Conservation (phyloP, 2,113 vertebrate species). For the Callocephalon fimbriatum region DNA sequence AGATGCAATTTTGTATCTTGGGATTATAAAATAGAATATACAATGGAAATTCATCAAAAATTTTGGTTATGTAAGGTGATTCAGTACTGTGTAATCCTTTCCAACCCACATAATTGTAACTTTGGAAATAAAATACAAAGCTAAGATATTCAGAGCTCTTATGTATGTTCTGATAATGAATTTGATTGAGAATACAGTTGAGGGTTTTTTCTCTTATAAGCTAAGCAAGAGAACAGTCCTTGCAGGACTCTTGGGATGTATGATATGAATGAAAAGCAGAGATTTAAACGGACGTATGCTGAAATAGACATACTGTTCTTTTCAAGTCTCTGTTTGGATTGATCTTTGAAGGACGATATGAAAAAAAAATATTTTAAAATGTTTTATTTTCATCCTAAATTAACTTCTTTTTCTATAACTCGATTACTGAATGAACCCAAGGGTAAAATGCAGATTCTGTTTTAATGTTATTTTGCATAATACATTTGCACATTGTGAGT, state of each 20-base stretch:
- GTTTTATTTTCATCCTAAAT: slow-evolving; percentile 70
- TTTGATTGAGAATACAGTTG: not conserved
- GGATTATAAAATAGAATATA: slow-evolving; percentile 72
- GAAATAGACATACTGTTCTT: not conserved
- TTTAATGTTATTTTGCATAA: slow-evolving; percentile 75
- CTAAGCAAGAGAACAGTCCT: not conserved
- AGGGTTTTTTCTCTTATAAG: not conserved
- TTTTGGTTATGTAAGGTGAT: slow-evolving; percentile 67
- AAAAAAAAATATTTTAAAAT: slow-evolving; percentile 15
- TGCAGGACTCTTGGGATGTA: not conserved
- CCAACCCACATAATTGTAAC: slow-evolving; percentile 20
- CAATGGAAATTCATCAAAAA: slow-evolving; percentile 66
- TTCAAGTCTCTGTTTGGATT: not conserved
- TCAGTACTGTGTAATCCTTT: slow-evolving; percentile 53
- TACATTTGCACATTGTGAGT: slow-evolving; percentile 66
- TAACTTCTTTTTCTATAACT: slow-evolving; percentile 64
- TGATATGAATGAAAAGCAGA: not conserved
- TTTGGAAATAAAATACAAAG: slow-evolving; percentile 14
- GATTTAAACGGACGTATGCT: not conserved
- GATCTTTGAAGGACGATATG: slow-evolving; percentile 13
- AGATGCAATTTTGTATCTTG: slow-evolving; percentile 67
- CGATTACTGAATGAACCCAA: slow-evolving; percentile 68
- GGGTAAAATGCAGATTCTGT: slow-evolving; percentile 69
- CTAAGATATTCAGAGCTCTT: not conserved
- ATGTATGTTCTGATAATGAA: not conserved